These are phyloP conservation scores for Cichladusa arquata DNA, from an alignment of 2,113 vertebrate genomes.

Conservation along the genomic window DNA sequence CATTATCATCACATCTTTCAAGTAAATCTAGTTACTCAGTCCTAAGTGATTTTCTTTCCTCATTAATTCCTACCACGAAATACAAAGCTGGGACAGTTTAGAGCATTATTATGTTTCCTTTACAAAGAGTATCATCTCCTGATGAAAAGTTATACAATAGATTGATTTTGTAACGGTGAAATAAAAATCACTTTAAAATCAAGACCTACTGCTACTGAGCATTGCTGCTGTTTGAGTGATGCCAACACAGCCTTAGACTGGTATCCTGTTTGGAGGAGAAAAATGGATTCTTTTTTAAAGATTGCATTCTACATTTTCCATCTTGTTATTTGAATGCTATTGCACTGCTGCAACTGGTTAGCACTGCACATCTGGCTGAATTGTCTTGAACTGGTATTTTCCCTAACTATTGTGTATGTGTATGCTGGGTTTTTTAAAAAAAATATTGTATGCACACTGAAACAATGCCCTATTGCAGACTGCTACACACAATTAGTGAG, in stretches of 20 bases:
- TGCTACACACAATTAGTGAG: constrained; percentile 63
- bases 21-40: constrained; percentile 36
- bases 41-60: constrained; percentile 48
- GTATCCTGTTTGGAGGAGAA: constrained; percentile 48
- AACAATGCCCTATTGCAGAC: constrained; percentile 55
- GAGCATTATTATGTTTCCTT: constrained; percentile 15
- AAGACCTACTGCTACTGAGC: background rate
- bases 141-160: constrained; percentile 46
- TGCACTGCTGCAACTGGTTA: constrained; percentile 69
- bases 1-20: constrained; percentile 38
- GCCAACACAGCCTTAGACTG: background rate
- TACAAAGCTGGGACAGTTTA: constrained; percentile 32
- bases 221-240: background rate
- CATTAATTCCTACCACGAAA: constrained; percentile 36
- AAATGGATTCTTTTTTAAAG: constrained; percentile 60
- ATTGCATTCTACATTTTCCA: constrained; percentile 46
- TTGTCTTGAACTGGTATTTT: constrained; percentile 65
- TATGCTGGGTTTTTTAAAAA: background rate
- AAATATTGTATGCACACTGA: constrained; percentile 56
- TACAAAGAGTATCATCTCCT: background rate
- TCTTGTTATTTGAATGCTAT: constrained; percentile 46
- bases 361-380: constrained; percentile 67
- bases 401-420: constrained; percentile 67
- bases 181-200: constrained; percentile 39
- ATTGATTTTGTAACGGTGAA: constrained; percentile 34